Conservation (phyloP, 1,140 invertebrate genomes). For the Trachymyrmex septentrionalis region DNA sequence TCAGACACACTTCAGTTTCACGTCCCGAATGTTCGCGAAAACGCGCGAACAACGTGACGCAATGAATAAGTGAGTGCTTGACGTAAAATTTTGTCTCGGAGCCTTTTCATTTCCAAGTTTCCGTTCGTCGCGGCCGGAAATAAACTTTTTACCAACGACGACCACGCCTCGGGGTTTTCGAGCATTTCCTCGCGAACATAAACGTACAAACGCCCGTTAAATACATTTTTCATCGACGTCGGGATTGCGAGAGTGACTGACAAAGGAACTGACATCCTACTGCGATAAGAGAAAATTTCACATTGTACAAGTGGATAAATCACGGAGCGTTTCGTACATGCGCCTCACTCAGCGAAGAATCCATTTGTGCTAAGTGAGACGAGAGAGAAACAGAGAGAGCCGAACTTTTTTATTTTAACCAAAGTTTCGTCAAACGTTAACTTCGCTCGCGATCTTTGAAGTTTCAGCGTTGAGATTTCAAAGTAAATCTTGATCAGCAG, state of each 20-base stretch:
- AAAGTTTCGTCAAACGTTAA: not conserved
- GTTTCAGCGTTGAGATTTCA: not conserved
- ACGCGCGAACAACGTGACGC: slow-evolving; percentile 47
- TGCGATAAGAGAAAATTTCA: slow-evolving; percentile 13
- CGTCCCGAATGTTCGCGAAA: slow-evolving; percentile 27
- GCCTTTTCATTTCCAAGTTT: slow-evolving; percentile 62
- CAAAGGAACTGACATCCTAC: not conserved
- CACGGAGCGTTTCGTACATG: not conserved
- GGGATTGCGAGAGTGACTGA: slow-evolving; percentile 11
- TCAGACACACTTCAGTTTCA: not conserved
- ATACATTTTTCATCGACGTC: slow-evolving; percentile 50
- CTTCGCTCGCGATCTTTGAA: not conserved
- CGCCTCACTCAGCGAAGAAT: not conserved
- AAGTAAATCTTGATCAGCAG: slow-evolving; percentile 24
- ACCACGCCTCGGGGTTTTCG: slow-evolving; percentile 2
- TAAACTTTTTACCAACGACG: slow-evolving; percentile 55
- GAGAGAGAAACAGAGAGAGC: not conserved
- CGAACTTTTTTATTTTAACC: not conserved
- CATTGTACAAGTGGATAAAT: slow-evolving; percentile 20
- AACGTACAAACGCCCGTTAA: slow-evolving; percentile 30
- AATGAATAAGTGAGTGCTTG: slow-evolving; percentile 59
- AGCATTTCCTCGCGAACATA: not conserved
- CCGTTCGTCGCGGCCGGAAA: slow-evolving; percentile 49
- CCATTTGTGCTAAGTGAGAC: not conserved
- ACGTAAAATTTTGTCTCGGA: slow-evolving; percentile 53